These are phyloP conservation scores for Muscicapa comitata DNA, from an alignment of 2,797 vertebrate genomes.

Conservation along the genomic window DNA sequence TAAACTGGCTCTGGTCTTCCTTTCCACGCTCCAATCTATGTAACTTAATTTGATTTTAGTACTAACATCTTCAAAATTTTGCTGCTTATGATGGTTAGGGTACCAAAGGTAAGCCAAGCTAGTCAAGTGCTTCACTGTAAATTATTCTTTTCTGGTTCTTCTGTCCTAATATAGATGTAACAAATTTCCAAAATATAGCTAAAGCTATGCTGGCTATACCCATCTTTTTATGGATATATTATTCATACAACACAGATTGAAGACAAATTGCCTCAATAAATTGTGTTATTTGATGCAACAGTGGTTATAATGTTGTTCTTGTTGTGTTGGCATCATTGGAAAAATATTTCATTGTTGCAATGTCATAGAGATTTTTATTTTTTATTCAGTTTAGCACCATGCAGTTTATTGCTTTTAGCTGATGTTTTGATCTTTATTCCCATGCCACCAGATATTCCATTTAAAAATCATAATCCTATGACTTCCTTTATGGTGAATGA, in stretches of 20 bases:
- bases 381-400: background rate
- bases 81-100: background rate
- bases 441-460: background rate
- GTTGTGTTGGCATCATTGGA: background rate
- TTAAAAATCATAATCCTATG: conserved; percentile 2
- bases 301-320: background rate
- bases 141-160: background rate
- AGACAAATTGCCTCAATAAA: conserved; percentile 38
- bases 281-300: conserved; percentile 43
- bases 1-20: background rate
- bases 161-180: background rate
- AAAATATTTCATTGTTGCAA: conserved; percentile 11
- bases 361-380: background rate
- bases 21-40: background rate
- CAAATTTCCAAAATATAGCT: conserved; percentile 7
- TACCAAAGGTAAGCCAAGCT: background rate
- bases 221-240: background rate
- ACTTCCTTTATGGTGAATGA: background rate
- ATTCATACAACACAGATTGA: conserved; percentile 22
- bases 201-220: background rate
- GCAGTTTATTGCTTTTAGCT: background rate
- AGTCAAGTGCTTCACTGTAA: background rate
- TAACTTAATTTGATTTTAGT: background rate
- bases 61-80: background rate
- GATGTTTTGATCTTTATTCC: background rate